These are phyloP conservation scores for Thumatha senex DNA, from an alignment of 2,888 invertebrate genomes.

Conservation along the genomic window DNA sequence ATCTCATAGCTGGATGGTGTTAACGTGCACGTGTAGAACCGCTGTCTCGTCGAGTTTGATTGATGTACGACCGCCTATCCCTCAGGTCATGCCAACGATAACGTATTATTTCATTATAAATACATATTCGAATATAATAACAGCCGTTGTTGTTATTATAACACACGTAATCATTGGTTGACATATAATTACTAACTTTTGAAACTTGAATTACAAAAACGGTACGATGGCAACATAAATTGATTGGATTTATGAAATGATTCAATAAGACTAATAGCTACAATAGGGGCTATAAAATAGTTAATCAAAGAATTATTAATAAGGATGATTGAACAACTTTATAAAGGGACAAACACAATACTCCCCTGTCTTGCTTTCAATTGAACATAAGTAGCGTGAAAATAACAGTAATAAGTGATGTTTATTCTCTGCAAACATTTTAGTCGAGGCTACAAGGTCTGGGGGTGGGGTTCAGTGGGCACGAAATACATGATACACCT, in stretches of 20 bases:
- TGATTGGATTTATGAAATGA: background rate
- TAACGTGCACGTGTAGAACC: conserved; percentile 17
- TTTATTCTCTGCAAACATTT: conserved; percentile 8
- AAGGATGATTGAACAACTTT: conserved; percentile 23
- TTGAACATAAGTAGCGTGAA: conserved; percentile 22
- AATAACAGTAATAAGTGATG: conserved; percentile 14
- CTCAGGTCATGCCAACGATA: conserved; percentile 51
- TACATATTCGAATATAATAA: conserved; percentile 30
- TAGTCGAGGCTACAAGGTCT: conserved; percentile 8
- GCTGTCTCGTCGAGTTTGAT: conserved; percentile 51
- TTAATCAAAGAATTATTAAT: conserved; percentile 1
- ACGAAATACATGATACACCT: conserved; percentile 18
- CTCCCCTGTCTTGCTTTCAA: conserved; percentile 28
- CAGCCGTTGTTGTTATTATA: conserved; percentile 20
- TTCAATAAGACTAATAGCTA: conserved; percentile 1
- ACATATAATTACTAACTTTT: background rate
- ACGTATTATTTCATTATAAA: conserved; percentile 50
- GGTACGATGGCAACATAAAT: background rate
- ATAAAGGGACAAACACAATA: conserved; percentile 30
- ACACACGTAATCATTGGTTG: conserved; percentile 20
- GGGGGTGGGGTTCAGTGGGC: conserved; percentile 10
- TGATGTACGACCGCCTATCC: conserved; percentile 48
- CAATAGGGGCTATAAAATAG: conserved; percentile 2
- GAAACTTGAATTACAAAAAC: conserved; percentile 9
- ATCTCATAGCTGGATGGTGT: conserved; percentile 9